Base-by-base conservation (phyloP, 2,113 vertebrate genomes). In the Motacilla tschutschensis region DNA sequence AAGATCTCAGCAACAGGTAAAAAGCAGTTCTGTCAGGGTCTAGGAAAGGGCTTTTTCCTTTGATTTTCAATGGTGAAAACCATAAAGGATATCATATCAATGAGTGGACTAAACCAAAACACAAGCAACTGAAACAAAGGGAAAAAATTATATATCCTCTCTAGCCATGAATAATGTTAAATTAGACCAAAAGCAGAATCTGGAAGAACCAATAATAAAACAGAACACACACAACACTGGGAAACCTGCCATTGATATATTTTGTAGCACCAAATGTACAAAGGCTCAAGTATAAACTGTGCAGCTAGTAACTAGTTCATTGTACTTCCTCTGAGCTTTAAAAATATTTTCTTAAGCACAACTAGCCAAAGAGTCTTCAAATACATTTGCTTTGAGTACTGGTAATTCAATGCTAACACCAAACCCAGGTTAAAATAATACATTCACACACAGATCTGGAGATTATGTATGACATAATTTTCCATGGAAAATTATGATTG, bases 261-360 rank as follows among this genome's bases (percentile, higher is more conserved):
- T 69, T 55, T 60, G 58, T 62, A 91, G 67, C 21, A 69, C 16
- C 57, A 48, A 58, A 79, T 4, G 33, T 8, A 76, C 12, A 66
- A 44, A 60, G 50, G 36, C 48, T 93, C 46, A 65, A 72, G 38
- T 79, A 93, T 95, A 89, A 91, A 94, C 59, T 79, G 65, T 20
- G 44, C 89, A 89, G 50, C 65, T 89, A 80, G 48, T 88, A 87
- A 90, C 62, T 82, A 70, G 36, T 12, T 74, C 64, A 65, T 19
- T 79, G 9, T 31, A 85, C 26, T 83, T 94, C 91, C 81, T 69
- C 84, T 70, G 90, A 65, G 60, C 77, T 83, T 92, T 73, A 76
- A 95, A 95, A 89, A 87, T 95, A 91, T 89, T 85, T 87, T 92
- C 78, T 92, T 95, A 91, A 92, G 84, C 65, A 84, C 63, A 90